Evolutionary conservation across 2,888 invertebrate genomes (phyloP), one percentile per base, ranked within the genome.

Genomic region (Ramazzottius varieornatus): DNA sequence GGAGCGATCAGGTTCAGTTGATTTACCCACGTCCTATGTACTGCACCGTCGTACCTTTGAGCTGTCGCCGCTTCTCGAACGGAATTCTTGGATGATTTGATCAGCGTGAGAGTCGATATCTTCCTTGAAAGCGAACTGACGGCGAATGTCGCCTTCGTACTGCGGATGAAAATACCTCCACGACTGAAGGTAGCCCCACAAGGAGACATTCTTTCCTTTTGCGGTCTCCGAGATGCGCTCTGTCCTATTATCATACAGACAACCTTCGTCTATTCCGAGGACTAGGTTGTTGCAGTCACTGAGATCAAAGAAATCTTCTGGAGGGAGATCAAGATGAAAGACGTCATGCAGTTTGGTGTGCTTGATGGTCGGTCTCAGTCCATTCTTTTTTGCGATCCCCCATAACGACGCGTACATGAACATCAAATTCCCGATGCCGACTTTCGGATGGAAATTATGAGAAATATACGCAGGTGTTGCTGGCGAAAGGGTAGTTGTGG

Each of bases 121-220:
- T n/a, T n/a, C n/a, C 24, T 54, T 54, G 29, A 54, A 54, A n/a
- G 16, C 16, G 24, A 54, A 54, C 54, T 54, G 54, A 54, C 24
- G 20, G 4, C 54, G 54, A 54, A 54, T 54, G 29, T 8, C 54
- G 20, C 4, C 13, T 8, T 29, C 16, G 24, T 54, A 54, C 20
- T 54, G 20, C 54, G 54, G 54, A 29, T 54, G 54, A 29, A 54
- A 54, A 29, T 54, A 54, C 54, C 24, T 54, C 54, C 54, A 54
- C 20, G 54, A 54, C 54, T 54, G 54, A 16, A 54, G 29, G 29
- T 54, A 54, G n/a, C 54, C 54, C 54, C 54, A 54, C 29, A 54
- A 16, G n/a, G 54, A 54, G 24, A 54, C 54, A 54, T 54, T 54
- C 29, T 24, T 13, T 29, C 20, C 29, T n/a, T 8, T 13, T 29